phyloP scores from a whole-genome alignment of 1,140 invertebrate genomes.

The Holcopasites calliopsidis region DNA sequence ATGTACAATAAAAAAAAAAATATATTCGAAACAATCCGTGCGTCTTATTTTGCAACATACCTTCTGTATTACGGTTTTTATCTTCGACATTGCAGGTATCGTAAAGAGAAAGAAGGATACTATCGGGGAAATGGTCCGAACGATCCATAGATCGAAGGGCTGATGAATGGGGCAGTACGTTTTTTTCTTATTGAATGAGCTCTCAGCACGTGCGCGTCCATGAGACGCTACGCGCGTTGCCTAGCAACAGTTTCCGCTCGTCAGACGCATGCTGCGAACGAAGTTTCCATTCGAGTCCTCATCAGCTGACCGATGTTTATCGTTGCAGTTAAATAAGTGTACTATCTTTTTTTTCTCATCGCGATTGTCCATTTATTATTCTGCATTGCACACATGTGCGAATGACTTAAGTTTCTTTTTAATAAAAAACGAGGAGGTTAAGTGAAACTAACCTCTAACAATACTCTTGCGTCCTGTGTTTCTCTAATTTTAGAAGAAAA shows the following conservation, averaged over 20 bases:
- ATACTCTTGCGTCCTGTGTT: neutral
- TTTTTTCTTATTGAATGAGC: neutral
- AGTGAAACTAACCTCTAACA: neutral
- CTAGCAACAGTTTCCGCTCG: neutral
- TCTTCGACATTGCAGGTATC: too few species aligned
- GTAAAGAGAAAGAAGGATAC: neutral
- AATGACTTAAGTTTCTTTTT: neutral
- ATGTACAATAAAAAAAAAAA: slow-evolving; percentile 75
- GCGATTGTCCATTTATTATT: neutral
- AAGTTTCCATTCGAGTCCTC: neutral
- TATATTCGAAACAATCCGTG: slow-evolving; percentile 74
- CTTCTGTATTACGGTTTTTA: too few species aligned
- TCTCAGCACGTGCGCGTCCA: neutral
- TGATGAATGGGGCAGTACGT: neutral
- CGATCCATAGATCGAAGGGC: neutral
- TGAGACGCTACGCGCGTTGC: neutral
- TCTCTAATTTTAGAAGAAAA: neutral
- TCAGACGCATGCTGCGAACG: neutral
- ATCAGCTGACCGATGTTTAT: neutral
- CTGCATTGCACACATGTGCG: neutral
- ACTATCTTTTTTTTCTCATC: neutral
- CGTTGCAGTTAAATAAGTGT: neutral
- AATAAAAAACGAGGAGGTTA: neutral
- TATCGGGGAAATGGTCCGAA: too few species aligned
- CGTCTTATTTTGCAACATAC: too few species aligned